phyloP scores from a whole-genome alignment of 2,888 invertebrate genomes.

The Silvanus unidentatus region DNA sequence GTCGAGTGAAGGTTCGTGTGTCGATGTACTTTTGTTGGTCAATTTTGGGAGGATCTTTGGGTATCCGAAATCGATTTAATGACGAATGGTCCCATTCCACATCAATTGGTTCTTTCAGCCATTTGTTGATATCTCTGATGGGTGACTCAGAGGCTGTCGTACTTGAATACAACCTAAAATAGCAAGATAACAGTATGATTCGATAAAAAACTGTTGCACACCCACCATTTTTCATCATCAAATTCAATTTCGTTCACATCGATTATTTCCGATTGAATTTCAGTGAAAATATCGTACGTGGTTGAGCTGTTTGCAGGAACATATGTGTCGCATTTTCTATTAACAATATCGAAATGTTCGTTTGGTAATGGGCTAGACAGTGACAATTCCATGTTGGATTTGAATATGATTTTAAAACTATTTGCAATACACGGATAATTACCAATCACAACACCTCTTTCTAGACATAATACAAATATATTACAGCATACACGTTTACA shows the following conservation, averaged over 20 bases:
- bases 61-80: conserved; percentile 1
- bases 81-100: conserved; percentile 4
- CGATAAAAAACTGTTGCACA: conserved; percentile 7
- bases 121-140: conserved; percentile 16
- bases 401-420: conserved; percentile 16
- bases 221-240: conserved; percentile 58
- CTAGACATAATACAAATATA: neutral
- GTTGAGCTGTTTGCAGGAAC: no score
- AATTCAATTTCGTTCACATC: conserved; percentile 54
- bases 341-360: neutral
- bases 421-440: conserved; percentile 18
- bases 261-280: conserved; percentile 40
- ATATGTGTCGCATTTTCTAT: neutral
- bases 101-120: conserved; percentile 14
- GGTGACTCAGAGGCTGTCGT: conserved; percentile 9
- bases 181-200: neutral
- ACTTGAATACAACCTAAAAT: conserved; percentile 21
- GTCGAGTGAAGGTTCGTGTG: conserved; percentile 63
- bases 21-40: conserved; percentile 52
- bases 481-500: neutral
- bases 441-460: conserved; percentile 4
- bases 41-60: conserved; percentile 10
- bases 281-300: neutral
- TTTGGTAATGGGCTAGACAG: conserved; percentile 29
- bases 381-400: conserved; percentile 37